phyloP scores from a whole-genome alignment of 2,888 invertebrate genomes.

The Drosophila fulvimacula region DNA sequence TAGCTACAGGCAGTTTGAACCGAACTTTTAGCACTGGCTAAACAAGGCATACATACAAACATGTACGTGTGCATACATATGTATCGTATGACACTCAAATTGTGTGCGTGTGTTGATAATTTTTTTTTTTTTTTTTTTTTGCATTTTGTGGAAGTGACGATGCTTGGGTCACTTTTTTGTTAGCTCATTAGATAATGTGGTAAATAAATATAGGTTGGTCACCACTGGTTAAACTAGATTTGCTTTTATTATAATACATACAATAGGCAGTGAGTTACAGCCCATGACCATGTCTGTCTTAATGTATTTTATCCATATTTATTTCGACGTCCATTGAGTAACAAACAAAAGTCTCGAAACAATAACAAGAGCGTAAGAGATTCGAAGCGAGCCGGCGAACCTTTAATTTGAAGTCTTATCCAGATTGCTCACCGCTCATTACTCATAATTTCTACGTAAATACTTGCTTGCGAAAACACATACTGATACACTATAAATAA shows the following conservation, averaged over 20 bases:
- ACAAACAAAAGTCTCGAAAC: constrained; percentile 12
- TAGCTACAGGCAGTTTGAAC: constrained; percentile 71
- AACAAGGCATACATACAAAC: constrained; percentile 20
- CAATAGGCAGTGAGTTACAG: constrained; percentile 1
- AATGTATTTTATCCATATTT: constrained; percentile 51
- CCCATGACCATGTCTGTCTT: constrained; percentile 32
- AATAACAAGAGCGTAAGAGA: constrained; percentile 21
- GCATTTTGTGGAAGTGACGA: constrained; percentile 35
- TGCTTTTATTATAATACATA: constrained; percentile 14
- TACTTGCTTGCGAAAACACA: constrained; percentile 13
- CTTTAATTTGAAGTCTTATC: constrained; percentile 52
- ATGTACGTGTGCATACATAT: background rate
- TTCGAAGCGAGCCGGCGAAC: constrained; percentile 17
- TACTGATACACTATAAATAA: constrained; percentile 30
- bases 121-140: constrained; percentile 9
- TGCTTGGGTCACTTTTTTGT: constrained; percentile 40
- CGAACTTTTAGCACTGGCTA: constrained; percentile 50
- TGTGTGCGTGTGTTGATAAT: constrained; percentile 20
- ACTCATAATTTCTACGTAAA: constrained; percentile 66
- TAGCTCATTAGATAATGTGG: constrained; percentile 35
- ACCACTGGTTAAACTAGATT: constrained; percentile 68
- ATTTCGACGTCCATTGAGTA: constrained; percentile 28
- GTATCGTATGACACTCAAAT: background rate
- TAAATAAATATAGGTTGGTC: constrained; percentile 56
- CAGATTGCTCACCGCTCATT: constrained; percentile 68